Evolutionary conservation across 2,797 vertebrate genomes (phyloP).

Genomic region (Oceanodroma leucorhoa): DNA sequence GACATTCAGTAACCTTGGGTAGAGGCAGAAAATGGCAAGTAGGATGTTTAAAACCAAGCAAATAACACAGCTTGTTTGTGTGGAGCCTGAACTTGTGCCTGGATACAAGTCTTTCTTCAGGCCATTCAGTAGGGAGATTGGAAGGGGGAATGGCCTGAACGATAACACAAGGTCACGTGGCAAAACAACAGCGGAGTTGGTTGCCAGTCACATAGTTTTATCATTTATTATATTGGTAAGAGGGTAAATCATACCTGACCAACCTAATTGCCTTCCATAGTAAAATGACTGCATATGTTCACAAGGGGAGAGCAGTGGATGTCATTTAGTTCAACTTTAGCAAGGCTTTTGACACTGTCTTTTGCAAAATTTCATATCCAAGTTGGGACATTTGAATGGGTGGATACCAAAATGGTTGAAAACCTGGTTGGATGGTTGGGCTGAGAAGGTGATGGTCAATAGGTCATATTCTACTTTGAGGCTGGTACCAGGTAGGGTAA

Average conservation of each 20-base stretch:
- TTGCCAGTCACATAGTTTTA: background rate
- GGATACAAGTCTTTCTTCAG: background rate
- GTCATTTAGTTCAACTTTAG: background rate
- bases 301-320: background rate
- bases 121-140: background rate
- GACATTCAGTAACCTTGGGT: background rate
- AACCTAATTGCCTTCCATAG: background rate
- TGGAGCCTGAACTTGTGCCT: background rate
- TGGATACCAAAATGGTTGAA: background rate
- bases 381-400: background rate
- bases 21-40: background rate
- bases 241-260: background rate
- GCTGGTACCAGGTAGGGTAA: background rate
- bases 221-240: background rate
- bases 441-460: background rate
- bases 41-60: background rate
- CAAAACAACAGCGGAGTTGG: background rate
- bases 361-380: background rate
- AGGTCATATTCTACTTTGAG: background rate
- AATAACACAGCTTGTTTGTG: background rate
- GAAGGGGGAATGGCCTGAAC: background rate
- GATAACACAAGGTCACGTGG: background rate
- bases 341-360: background rate
- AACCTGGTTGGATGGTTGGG: background rate
- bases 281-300: background rate